Conservation (phyloP, 2,113 vertebrate genomes). For the Ascaphus truei region DNA sequence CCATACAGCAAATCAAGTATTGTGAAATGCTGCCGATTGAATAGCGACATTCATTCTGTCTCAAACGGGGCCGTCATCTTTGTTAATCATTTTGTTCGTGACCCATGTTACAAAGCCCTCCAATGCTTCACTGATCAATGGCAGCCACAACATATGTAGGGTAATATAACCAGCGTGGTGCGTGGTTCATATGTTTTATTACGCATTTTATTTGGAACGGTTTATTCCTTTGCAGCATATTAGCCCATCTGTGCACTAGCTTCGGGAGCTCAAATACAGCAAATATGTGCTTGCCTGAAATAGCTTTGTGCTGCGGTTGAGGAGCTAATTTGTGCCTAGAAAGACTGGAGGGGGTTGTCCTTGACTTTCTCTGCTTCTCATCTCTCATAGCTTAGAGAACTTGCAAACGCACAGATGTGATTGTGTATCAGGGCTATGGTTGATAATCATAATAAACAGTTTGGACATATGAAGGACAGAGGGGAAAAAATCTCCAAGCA, state of each 20-base stretch:
- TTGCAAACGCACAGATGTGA: background rate
- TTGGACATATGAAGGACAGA: too few relatives aligned
- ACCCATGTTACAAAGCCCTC: too few relatives aligned
- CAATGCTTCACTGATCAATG: too few relatives aligned
- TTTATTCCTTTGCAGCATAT: background rate
- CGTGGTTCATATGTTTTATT: too few relatives aligned
- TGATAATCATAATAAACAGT: background rate
- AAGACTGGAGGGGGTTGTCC: background rate
- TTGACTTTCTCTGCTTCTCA: conserved; percentile 1
- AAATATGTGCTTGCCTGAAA: background rate
- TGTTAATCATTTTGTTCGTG: too few relatives aligned
- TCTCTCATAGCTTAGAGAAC: background rate
- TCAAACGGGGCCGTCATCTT: too few relatives aligned
- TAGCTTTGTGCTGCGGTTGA: background rate
- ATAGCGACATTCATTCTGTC: too few relatives aligned
- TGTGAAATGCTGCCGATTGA: too few relatives aligned
- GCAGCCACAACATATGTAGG: too few relatives aligned
- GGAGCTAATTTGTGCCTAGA: background rate
- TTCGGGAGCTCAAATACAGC: background rate
- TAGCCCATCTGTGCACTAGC: background rate
- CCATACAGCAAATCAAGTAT: too few relatives aligned
- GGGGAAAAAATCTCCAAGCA: too few relatives aligned
- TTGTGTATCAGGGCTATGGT: background rate
- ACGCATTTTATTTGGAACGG: background rate
- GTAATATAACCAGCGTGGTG: too few relatives aligned